These are phyloP conservation scores for Rhorus exstirpatorius DNA, from an alignment of 2,888 invertebrate species.

Conservation along the genomic window DNA sequence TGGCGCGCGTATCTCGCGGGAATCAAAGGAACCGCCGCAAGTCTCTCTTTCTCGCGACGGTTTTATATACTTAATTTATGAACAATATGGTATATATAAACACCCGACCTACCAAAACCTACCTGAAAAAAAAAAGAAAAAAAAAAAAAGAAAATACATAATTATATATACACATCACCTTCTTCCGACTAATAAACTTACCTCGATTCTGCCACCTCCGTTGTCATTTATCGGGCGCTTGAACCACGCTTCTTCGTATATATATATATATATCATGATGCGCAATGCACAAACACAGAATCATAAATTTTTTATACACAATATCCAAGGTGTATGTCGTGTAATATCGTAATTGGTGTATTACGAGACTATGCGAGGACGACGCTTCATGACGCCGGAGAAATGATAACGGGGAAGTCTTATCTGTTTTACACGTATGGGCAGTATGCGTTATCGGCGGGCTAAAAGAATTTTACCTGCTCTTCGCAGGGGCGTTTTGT, in stretches of 20 bases:
- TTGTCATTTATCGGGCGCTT: slow-evolving; percentile 71
- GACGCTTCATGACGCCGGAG: slow-evolving; percentile 22
- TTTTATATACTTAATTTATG: slow-evolving; percentile 84
- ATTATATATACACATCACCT: neutral
- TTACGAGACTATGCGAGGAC: slow-evolving; percentile 33
- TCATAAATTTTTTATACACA: slow-evolving; percentile 28
- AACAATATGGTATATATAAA: slow-evolving; percentile 78
- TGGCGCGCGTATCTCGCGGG: slow-evolving; percentile 79
- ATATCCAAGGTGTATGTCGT: slow-evolving; percentile 37
- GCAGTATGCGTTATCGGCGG: slow-evolving; percentile 19
- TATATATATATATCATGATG: neutral
- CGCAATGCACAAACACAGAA: neutral
- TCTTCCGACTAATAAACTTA: slow-evolving; percentile 63
- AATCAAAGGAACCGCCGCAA: slow-evolving; percentile 82
- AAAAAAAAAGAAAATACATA: too few relatives aligned
- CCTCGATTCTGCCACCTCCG: slow-evolving; percentile 80
- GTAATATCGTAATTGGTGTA: slow-evolving; percentile 35
- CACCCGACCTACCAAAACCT: slow-evolving; percentile 68
- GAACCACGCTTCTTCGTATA: slow-evolving; percentile 14
- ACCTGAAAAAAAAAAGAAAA: too few relatives aligned
- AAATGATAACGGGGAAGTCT: slow-evolving; percentile 51
- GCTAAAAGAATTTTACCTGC: slow-evolving; percentile 28
- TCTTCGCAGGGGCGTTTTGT: neutral
- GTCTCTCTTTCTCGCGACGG: slow-evolving; percentile 73
- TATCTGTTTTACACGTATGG: slow-evolving; percentile 31